These are phyloP conservation scores for Tachina fera DNA, from an alignment of 2,888 invertebrate genomes.

Conservation along the genomic window DNA sequence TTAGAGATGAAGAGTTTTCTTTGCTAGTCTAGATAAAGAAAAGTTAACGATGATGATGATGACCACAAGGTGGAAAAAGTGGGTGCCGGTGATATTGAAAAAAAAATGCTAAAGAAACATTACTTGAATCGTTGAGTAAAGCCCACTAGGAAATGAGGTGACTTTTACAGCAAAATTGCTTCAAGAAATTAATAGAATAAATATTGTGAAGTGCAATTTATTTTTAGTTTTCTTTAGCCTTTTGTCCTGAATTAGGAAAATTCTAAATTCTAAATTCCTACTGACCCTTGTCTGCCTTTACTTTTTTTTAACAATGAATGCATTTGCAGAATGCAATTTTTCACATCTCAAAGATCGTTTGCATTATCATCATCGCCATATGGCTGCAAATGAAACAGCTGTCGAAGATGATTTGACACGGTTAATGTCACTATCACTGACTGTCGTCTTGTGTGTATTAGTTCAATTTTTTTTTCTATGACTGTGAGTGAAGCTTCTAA, in stretches of 20 bases:
- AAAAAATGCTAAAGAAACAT: not conserved
- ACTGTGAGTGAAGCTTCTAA: constrained; percentile 43
- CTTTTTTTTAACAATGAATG: not conserved
- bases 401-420: constrained; percentile 70
- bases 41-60: constrained; percentile 32
- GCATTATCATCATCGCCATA: constrained; percentile 28
- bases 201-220: no score
- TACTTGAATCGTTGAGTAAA: not conserved
- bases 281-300: not conserved
- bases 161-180: not conserved
- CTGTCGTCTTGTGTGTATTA: constrained; percentile 13
- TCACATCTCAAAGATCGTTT: constrained; percentile 16
- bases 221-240: not conserved
- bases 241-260: not conserved
- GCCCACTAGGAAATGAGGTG: not conserved
- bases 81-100: constrained; percentile 36
- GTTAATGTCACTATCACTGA: constrained; percentile 68
- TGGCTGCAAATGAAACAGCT: constrained; percentile 52
- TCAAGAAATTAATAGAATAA: no score
- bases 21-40: constrained; percentile 7
- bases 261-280: constrained; percentile 12
- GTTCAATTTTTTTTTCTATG: constrained; percentile 14
- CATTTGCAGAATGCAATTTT: constrained; percentile 19
- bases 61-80: constrained; percentile 54
- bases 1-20: not conserved